phyloP scores from a whole-genome alignment of 64 coral and sea anemone genomes.

The Exaiptasia diaphana region DNA sequence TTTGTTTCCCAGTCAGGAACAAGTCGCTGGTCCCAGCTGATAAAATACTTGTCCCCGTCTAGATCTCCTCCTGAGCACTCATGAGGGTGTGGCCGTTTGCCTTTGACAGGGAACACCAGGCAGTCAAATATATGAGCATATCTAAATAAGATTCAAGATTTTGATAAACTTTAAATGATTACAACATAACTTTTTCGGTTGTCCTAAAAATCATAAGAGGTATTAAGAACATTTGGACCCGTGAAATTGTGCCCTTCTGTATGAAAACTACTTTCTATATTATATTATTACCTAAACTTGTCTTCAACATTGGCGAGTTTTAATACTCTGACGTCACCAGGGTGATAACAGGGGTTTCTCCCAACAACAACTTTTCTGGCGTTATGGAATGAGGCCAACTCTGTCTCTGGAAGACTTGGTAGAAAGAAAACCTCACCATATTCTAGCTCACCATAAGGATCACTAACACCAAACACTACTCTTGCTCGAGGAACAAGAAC shows the following conservation, averaged over 20 bases:
- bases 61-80: conserved; percentile 62
- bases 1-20: conserved; percentile 21
- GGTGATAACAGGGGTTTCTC: conserved; percentile 55
- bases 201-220: no score
- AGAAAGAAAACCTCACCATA: conserved; percentile 54
- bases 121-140: conserved; percentile 58
- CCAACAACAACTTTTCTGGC: conserved; percentile 35
- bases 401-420: conserved; percentile 31
- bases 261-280: no score
- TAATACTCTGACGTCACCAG: conserved; percentile 42
- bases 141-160: neutral
- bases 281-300: neutral
- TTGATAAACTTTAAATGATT: neutral
- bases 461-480: conserved; percentile 51
- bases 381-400: neutral
- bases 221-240: no score
- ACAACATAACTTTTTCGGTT: neutral
- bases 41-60: conserved; percentile 59
- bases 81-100: conserved; percentile 34
- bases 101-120: conserved; percentile 52
- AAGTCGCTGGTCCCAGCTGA: conserved; percentile 46
- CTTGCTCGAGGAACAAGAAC: conserved; percentile 49
- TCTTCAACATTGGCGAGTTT: conserved; percentile 25
- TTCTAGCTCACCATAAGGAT: conserved; percentile 42
- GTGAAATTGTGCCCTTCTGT: no score